Percentiles rank a stretch among this genome's conserved stretches.
These are phyloP conservation scores for Agelas oroides DNA, from an alignment of 37 sponge, comb jelly and placozoan species.

Conservation along the genomic window DNA sequence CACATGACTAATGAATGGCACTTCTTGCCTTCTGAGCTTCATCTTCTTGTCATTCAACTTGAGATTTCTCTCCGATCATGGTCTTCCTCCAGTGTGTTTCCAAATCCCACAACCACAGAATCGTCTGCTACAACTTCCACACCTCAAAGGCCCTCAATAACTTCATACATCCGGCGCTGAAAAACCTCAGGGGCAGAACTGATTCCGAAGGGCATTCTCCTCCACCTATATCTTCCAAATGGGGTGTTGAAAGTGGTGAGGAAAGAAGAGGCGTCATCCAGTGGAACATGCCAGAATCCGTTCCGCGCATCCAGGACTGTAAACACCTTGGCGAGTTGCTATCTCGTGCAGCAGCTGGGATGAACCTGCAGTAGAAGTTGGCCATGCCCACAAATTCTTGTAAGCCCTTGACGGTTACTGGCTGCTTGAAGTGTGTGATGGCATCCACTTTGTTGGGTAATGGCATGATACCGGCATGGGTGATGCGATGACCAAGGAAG, in stretches of 20 bases:
- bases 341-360: constrained; percentile 57
- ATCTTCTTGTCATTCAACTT: constrained; percentile 37
- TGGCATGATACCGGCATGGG: too few species aligned
- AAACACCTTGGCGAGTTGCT: constrained; percentile 55
- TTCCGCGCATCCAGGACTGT: constrained; percentile 56
- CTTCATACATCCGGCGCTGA: constrained; percentile 45
- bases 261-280: constrained; percentile 55
- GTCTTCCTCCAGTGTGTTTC: constrained; percentile 5
- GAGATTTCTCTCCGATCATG: constrained; percentile 18
- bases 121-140: constrained; percentile 54
- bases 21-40: constrained; percentile 8
- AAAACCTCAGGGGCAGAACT: too few species aligned
- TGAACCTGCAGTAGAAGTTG: constrained; percentile 37
- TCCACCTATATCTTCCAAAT: constrained; percentile 64
- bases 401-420: too few species aligned
- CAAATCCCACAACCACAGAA: constrained; percentile 57
- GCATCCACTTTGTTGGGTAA: too few species aligned
- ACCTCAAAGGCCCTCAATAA: constrained; percentile 51
- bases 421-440: too few species aligned
- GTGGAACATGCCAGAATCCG: constrained; percentile 73
- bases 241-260: too few species aligned
- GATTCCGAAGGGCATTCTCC: too few species aligned
- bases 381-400: constrained; percentile 49
- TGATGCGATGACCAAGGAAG: too few species aligned
- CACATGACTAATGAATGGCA: constrained; percentile 52